Conservation (phyloP, 2,888 invertebrate species). For the Euplagia quadripunctaria region DNA sequence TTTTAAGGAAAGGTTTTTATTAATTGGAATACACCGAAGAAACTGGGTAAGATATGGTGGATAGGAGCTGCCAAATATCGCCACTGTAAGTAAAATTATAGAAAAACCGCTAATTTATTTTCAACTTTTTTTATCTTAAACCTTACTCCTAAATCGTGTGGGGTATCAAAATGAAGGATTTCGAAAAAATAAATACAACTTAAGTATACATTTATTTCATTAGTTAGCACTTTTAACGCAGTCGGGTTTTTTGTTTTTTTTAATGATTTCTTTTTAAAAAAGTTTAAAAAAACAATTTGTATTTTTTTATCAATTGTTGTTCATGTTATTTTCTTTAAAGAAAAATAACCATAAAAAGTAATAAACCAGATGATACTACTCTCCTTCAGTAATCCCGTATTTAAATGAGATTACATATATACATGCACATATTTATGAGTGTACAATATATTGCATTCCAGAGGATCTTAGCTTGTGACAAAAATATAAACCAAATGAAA, state of each 20-base stretch:
- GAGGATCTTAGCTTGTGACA: slow-evolving; percentile 2
- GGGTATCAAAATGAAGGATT: neutral
- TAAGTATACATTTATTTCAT: too few species aligned
- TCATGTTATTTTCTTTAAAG: too few species aligned
- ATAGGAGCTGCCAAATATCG: neutral
- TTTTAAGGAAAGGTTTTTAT: neutral
- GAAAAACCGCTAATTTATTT: too few species aligned
- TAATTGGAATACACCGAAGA: neutral
- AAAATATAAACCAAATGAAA: slow-evolving; percentile 38
- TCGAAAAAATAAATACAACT: too few species aligned
- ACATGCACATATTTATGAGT: neutral
- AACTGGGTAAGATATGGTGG: neutral
- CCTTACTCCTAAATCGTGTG: too few species aligned
- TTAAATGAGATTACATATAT: neutral
- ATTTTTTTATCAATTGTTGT: too few species aligned
- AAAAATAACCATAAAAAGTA: neutral
- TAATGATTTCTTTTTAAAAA: too few species aligned
- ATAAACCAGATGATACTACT: neutral
- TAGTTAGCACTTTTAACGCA: too few species aligned
- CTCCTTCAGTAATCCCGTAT: neutral
- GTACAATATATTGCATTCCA: neutral
- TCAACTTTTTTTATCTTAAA: too few species aligned
- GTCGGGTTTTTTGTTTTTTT: too few species aligned
- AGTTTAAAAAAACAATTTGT: too few species aligned
- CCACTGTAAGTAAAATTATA: too few species aligned